phyloP scores from a whole-genome alignment of 1,140 invertebrate genomes.

The Aphis craccivora region DNA sequence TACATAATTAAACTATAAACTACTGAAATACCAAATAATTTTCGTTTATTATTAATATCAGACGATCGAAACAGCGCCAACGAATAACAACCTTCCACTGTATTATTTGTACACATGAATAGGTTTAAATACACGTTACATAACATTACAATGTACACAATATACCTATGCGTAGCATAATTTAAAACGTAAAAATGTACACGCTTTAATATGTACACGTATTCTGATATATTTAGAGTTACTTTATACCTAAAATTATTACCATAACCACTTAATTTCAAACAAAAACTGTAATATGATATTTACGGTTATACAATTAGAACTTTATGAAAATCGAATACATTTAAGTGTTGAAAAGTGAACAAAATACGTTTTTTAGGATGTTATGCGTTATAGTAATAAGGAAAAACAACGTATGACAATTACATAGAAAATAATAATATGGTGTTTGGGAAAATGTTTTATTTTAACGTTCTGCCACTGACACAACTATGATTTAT shows the following conservation, averaged over 20 bases:
- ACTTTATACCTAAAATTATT: not conserved
- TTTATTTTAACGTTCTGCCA: not conserved
- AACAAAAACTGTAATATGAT: not conserved
- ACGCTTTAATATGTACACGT: no score
- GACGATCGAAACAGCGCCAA: not conserved
- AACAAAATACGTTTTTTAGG: no score
- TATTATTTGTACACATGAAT: not conserved
- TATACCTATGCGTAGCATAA: no score
- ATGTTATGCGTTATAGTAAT: no score
- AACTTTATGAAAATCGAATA: not conserved
- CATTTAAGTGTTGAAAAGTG: no score
- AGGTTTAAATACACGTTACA: not conserved
- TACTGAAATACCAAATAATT: not conserved
- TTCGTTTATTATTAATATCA: not conserved
- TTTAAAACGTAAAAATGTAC: not conserved
- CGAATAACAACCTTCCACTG: not conserved
- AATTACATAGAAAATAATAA: not conserved
- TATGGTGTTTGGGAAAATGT: not conserved
- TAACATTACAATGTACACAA: not conserved
- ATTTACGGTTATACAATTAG: not conserved
- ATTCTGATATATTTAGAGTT: not conserved
- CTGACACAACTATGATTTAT: not conserved
- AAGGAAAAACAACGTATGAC: no score
- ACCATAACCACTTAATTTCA: not conserved
- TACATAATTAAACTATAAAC: not conserved